Evolutionary conservation across 2,888 invertebrate species (phyloP), one percentile per base, ranked within the genome.

Genomic region (Syrista parreyssii): DNA sequence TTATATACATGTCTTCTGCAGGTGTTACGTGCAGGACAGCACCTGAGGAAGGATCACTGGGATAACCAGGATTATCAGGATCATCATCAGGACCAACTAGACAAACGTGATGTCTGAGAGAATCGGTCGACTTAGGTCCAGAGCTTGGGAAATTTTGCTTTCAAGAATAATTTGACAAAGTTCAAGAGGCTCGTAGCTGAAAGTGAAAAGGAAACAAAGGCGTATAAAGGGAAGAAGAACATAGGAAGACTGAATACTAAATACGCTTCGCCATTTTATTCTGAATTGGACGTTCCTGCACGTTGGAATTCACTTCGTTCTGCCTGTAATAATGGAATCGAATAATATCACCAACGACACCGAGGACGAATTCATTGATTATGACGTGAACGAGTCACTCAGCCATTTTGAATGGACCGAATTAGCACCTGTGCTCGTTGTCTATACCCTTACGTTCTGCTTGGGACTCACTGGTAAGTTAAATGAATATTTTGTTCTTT

Each of bases 401-500:
- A 90, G 87, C 36, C 89, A 88, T 71, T 94, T 93, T 85, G 90
- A 93, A 80, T 93, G 94, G 92, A 88, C 89, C 12, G 94, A 94
- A 88, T 88, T 94, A 76, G 89, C 92, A 55, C 94, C 94, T 0
- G 92, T 93, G 9, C 91, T 94, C 30, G 87, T 93, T 32, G 92
- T 94, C 72, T 95, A 95, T 89, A 92, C 93, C 12, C 86, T 94
- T 35, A 94, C 94, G 3, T 93, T 95, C 84, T 88, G 94, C 76
- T 89, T 94, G 68, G 95, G 95, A 68, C 90, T 94, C 71, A 91
- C 92, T 40, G 95, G 95, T 82, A 93, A 94, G 88, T 82, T 32
- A 15, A 23, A 36, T 11, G 33, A 12, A 23, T 35, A 34, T 23
- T n/a, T 85, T 81, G 89, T 33, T 89, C 75, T 32, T 80, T 84